Conservation (phyloP, 2,888 invertebrate genomes). For the Idaea biselata region DNA sequence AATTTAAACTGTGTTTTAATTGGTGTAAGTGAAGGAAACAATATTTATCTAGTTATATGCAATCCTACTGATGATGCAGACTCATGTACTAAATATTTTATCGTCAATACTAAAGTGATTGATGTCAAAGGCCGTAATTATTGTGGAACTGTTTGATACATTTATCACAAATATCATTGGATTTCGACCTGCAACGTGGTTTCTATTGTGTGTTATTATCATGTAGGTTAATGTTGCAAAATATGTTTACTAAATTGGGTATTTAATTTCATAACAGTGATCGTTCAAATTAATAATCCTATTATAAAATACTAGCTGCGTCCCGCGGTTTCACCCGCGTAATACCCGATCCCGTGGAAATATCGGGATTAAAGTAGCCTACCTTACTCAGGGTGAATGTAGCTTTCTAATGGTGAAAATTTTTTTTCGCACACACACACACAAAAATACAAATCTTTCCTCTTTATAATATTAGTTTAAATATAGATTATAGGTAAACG, state of each 20-base stretch:
- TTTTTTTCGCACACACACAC: too few species aligned
- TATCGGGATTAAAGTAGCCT: too few species aligned
- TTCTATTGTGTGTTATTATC: neutral
- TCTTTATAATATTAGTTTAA: too few species aligned
- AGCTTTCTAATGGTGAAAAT: too few species aligned
- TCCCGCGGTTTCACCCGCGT: too few species aligned
- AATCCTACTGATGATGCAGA: neutral
- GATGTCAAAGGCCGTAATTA: conserved; percentile 54
- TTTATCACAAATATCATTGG: conserved; percentile 6
- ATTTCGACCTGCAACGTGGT: neutral
- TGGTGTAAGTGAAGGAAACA: neutral
- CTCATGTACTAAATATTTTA: conserved; percentile 23
- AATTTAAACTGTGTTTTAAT: neutral
- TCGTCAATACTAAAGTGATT: conserved; percentile 50
- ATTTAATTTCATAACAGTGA: neutral
- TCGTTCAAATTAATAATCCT: too few species aligned
- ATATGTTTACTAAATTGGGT: neutral
- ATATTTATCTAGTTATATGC: neutral
- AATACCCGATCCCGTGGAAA: too few species aligned
- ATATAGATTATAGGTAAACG: too few species aligned
- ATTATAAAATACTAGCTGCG: too few species aligned
- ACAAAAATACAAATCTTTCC: too few species aligned
- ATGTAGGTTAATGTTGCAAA: neutral
- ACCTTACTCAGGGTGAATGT: too few species aligned
- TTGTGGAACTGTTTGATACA: conserved; percentile 11